Evolutionary conservation across 2,888 invertebrate genomes (phyloP), one percentile per base, ranked within the genome.

Genomic region (Parthenolecanium corni): DNA sequence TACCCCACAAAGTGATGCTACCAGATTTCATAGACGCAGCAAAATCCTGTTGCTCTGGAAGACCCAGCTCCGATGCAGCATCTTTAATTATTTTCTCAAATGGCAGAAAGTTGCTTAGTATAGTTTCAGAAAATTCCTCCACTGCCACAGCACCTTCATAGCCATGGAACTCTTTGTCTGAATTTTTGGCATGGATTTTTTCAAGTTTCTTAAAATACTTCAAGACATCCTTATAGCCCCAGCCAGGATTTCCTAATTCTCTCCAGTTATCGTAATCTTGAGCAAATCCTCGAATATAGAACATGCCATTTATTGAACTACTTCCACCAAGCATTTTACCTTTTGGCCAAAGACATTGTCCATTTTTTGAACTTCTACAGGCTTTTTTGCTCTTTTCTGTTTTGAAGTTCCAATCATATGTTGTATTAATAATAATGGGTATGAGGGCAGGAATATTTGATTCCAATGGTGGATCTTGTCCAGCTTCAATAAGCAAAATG

Each of bases 251-350:
- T 0, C 93, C 95, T 65, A 83, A 73, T 0, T 81, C 76, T 71
- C 91, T 90, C 95, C 95, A 95, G 0, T 77, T 76, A 71, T 95
- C 90, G 73, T 93, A 95, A 73, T 95, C 95, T 67, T 80, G 82
- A 68, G 82, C 84, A 72, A 94, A 92, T 0, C 94, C 95, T 64
- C 93, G 78, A 3, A 92, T 75, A 70, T 94, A 94, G 0, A 92
- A 76, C 93, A 94, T 93, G 73, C 89, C 90, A 74, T 94, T 94
- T 0, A 93, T 77, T 0, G 91, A 89, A 40, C 87, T 87, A 14
- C 86, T 86, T 0, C 94, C 94, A 0, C 94, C 94, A 1, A 94
- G 77, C 0, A 91, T 89, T 73, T 92, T 93, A 1, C 93, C 93
- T 21, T 95, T 78, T 0, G 90, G 90, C 90, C 90, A 91, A 73